Evolutionary conservation across 2,113 vertebrate genomes (phyloP), one percentile per base, ranked within the genome.

Genomic region (Oryzias curvinotus): DNA sequence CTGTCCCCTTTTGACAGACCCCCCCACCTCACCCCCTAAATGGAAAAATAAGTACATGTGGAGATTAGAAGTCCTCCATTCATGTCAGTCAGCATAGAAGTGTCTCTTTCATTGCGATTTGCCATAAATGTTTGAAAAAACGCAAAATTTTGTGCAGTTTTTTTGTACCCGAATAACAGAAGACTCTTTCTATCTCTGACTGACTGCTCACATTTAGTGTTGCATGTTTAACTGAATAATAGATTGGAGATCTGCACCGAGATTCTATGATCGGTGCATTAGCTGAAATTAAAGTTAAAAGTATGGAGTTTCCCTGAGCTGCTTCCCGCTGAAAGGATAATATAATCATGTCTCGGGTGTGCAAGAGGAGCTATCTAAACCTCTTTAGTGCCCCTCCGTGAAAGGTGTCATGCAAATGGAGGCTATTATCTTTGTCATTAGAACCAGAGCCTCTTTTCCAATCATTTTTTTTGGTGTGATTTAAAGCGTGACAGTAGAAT

Each of bases 361-460:
- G 67, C 48, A 41, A 74, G 67, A 51, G 69, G 65, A 61, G 62
- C 72, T 70, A 74, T 81, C 71, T 63, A 67, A 85, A 81, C 72
- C 76, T 82, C 81, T 81, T 82, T 67, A 73, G 68, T 80, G 73
- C 68, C 69, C 75, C 69, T 74, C 77, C 71, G 71, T 80, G 75
- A 76, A 83, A 85, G 75, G 78, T 85, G 76, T 77, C 83, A 85
- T 83, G 85, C 80, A 88, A 84, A 88, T 90, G 61, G 56, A 61
- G 70, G 73, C 83, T 53, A 78, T 85, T 85, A 85, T 84, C 62
- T 63, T 72, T 68, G 52, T 60, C 80, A 77, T 86, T 80, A 81
- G 55, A 55, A 30, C 63, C 3, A 7, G 23, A 57, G 67, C 53
- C 56, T 44, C 72, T 65, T 62, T 54, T 56, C 49, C 19, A 52